phyloP scores from a whole-genome alignment of 1,140 invertebrate genomes.

The Drosophila grimshawi region DNA sequence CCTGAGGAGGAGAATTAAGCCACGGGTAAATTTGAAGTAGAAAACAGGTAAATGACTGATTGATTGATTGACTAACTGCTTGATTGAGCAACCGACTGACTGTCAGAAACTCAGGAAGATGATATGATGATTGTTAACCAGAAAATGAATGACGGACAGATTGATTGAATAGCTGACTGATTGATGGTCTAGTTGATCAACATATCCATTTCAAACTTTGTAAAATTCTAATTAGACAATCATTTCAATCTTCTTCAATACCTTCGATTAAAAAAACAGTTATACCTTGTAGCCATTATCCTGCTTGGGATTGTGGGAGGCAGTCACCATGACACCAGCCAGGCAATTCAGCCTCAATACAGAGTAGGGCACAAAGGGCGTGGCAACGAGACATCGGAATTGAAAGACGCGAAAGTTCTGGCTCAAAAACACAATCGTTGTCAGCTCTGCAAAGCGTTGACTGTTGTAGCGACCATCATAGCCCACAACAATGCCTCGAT shows the following conservation, averaged over 20 bases:
- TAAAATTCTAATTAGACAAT: too few species aligned
- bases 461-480: slow-evolving; percentile 98
- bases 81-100: too few species aligned
- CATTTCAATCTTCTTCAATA: too few species aligned
- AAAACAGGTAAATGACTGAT: too few species aligned
- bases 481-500: slow-evolving; percentile 94
- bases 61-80: too few species aligned
- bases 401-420: slow-evolving; percentile 93
- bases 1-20: slow-evolving; percentile 67
- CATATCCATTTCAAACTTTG: too few species aligned
- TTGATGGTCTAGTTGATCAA: too few species aligned
- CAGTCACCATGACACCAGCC: slow-evolving; percentile 97
- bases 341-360: slow-evolving; percentile 89
- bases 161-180: too few species aligned
- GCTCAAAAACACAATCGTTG: slow-evolving; percentile 93
- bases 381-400: slow-evolving; percentile 93
- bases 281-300: slow-evolving; percentile 98
- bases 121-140: background rate
- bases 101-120: too few species aligned
- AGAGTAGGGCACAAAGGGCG: slow-evolving; percentile 96
- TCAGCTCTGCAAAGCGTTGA: slow-evolving; percentile 96
- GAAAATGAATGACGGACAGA: too few species aligned
- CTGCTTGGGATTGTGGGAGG: slow-evolving; percentile 99
- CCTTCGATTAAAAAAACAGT: background rate
- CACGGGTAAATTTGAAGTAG: too few species aligned